These are phyloP conservation scores for Cosmorhoe ocellata DNA, from an alignment of 2,888 invertebrate species.

Conservation along the genomic window DNA sequence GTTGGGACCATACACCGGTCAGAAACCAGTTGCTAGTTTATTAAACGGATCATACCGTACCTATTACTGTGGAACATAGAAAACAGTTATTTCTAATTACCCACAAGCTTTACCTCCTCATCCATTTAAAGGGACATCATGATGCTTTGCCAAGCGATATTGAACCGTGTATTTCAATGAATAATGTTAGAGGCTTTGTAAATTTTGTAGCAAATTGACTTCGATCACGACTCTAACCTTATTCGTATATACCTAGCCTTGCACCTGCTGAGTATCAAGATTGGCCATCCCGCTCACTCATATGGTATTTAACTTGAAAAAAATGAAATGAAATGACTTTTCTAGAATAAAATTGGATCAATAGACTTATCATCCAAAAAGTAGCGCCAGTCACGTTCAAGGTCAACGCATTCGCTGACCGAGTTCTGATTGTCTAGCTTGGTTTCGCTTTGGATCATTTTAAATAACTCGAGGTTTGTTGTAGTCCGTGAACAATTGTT, in stretches of 20 bases:
- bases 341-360: conserved; percentile 28
- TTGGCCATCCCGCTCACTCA: conserved; percentile 18
- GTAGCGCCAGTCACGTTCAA: conserved; percentile 61
- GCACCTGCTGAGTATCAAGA: conserved; percentile 41
- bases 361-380: conserved; percentile 36
- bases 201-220: conserved; percentile 31
- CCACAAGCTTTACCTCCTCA: conserved; percentile 28
- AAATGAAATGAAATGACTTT: conserved; percentile 18
- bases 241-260: conserved; percentile 47
- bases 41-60: neutral
- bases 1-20: neutral
- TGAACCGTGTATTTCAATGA: conserved; percentile 29
- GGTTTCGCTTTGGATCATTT: neutral
- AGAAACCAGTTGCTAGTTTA: neutral
- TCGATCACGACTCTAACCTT: conserved; percentile 48
- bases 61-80: neutral
- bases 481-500: no score
- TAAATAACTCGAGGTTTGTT: no score
- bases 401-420: conserved; percentile 64
- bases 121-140: conserved; percentile 54
- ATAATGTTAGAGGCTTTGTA: conserved; percentile 21
- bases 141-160: conserved; percentile 35
- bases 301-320: conserved; percentile 1
- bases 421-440: conserved; percentile 39
- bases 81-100: neutral